phyloP scores from a whole-genome alignment of 2,113 vertebrate species.

The Coregonus clupeaformis region DNA sequence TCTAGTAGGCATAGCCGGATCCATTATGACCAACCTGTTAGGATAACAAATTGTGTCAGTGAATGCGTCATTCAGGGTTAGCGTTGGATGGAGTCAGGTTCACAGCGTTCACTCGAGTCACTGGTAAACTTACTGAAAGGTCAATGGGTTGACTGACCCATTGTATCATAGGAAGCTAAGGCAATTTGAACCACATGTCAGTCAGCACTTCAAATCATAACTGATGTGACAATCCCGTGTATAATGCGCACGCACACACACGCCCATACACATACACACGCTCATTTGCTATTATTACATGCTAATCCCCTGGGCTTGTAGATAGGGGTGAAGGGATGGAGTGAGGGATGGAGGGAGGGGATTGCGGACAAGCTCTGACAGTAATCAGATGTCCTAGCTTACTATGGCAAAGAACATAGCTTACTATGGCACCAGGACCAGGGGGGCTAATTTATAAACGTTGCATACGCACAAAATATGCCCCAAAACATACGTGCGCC shows the following conservation, averaged over 20 bases:
- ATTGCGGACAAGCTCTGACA: neutral
- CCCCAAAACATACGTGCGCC: too few species aligned
- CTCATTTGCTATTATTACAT: neutral
- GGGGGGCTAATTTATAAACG: too few species aligned
- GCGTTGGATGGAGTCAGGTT: too few species aligned
- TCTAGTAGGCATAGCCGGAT: too few species aligned
- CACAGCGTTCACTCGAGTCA: too few species aligned
- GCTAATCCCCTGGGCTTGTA: neutral
- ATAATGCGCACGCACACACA: neutral
- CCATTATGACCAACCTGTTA: too few species aligned
- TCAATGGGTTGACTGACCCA: neutral
- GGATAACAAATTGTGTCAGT: too few species aligned
- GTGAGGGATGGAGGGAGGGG: too few species aligned
- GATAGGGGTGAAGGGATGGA: neutral
- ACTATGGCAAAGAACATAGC: neutral
- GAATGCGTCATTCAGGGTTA: too few species aligned
- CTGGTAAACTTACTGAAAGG: too few species aligned
- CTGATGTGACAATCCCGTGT: neutral
- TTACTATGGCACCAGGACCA: neutral
- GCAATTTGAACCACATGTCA: neutral
- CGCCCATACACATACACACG: neutral
- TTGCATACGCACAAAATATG: too few species aligned
- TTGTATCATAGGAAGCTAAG: neutral
- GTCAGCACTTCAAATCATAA: slow-evolving; percentile 11
- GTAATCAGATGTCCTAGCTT: neutral